These are phyloP conservation scores for Nilaparvata lugens DNA, from an alignment of 1,140 invertebrate species.

Conservation along the genomic window DNA sequence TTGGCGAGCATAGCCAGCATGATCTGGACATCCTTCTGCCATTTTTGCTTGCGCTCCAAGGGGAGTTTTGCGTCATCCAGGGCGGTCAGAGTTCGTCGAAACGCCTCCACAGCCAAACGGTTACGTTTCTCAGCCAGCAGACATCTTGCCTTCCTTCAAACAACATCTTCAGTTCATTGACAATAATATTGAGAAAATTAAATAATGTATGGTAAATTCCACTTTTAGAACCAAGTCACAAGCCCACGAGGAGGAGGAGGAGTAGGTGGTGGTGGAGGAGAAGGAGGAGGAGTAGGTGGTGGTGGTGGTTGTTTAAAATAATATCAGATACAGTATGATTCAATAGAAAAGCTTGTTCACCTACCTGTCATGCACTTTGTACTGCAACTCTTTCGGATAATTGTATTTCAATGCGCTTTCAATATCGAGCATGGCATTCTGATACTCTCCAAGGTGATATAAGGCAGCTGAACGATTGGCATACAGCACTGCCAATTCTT, in stretches of 20 bases:
- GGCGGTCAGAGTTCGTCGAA: constrained; percentile 50
- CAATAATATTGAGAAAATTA: background rate
- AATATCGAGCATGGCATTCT: constrained; percentile 58
- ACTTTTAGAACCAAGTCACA: background rate
- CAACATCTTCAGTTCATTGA: background rate
- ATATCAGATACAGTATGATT: no score
- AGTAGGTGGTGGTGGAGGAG: no score
- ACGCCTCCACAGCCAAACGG: constrained; percentile 53
- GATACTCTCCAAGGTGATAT: constrained; percentile 64
- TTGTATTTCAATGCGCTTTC: constrained; percentile 52
- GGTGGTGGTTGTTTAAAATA: no score
- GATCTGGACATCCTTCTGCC: constrained; percentile 55
- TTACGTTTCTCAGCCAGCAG: constrained; percentile 60
- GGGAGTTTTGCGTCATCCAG: constrained; percentile 55
- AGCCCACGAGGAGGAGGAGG: no score
- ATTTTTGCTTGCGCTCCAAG: constrained; percentile 51
- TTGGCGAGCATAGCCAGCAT: constrained; percentile 58
- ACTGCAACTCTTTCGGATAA: constrained; percentile 62
- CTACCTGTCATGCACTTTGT: constrained; percentile 68
- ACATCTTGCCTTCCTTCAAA: constrained; percentile 50
- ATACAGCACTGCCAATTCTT: constrained; percentile 60
- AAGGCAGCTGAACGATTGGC: constrained; percentile 83
- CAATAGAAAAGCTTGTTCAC: background rate
- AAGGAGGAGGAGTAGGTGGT: no score
- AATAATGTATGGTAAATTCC: background rate